Percentiles rank a stretch among this genome's conserved stretches.
Conservation (phyloP, 2,888 invertebrate genomes). For the Machimus rusticus region DNA sequence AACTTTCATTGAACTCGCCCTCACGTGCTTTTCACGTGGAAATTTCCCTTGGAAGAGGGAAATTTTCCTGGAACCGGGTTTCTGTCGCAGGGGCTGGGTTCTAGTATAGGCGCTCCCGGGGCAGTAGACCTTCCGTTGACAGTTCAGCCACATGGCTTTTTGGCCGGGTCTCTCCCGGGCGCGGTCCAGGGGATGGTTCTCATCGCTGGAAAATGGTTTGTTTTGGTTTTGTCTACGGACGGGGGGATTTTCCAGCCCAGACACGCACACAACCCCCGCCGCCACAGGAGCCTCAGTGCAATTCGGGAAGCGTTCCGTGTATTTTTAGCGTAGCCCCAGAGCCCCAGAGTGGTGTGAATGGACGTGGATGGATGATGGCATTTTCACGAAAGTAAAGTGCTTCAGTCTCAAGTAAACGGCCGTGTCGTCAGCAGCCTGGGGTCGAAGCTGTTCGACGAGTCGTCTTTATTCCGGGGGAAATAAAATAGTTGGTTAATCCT, state of each 20-base stretch:
- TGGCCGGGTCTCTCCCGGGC: not conserved
- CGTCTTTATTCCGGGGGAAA: not conserved
- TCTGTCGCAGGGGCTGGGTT: not conserved
- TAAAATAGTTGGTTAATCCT: not conserved
- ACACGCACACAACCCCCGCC: not conserved
- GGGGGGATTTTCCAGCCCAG: conserved; percentile 22
- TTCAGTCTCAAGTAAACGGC: conserved; percentile 45
- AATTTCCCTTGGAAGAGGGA: conserved; percentile 17
- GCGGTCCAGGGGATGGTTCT: not conserved
- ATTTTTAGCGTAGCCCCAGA: conserved; percentile 34
- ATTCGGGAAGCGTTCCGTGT: conserved; percentile 8
- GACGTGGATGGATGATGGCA: conserved; percentile 36
- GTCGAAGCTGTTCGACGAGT: not conserved
- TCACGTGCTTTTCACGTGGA: conserved; percentile 26
- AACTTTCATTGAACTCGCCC: conserved; percentile 21
- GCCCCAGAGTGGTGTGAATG: conserved; percentile 17
- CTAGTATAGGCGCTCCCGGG: not conserved
- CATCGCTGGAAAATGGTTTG: conserved; percentile 30
- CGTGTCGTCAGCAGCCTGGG: conserved; percentile 29
- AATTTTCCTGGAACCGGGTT: conserved; percentile 30
- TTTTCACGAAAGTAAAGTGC: conserved; percentile 40
- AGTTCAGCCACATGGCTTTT: conserved; percentile 22
- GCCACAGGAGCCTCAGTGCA: not conserved
- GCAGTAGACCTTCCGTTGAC: not conserved
- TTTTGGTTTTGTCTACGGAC: conserved; percentile 18